Conservation (phyloP, 2,888 invertebrate genomes). For the Hypsopygia costalis region DNA sequence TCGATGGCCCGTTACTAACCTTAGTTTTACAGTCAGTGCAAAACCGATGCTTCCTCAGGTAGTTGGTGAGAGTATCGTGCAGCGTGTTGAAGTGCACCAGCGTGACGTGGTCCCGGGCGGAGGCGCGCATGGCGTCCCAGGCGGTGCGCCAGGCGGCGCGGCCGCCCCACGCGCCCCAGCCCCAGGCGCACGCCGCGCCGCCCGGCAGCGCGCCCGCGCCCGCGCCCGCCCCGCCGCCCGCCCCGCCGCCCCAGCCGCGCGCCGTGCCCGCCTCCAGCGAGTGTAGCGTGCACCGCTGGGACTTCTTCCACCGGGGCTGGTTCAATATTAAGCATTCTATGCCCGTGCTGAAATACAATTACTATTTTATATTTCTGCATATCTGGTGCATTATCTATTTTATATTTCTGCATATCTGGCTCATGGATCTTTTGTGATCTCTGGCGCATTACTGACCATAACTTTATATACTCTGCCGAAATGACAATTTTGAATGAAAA, state of each 20-base stretch:
- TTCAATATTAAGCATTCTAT: conserved; percentile 89
- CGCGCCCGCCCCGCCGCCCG: conserved; percentile 30
- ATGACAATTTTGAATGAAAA: too few relatives aligned
- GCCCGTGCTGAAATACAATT: conserved; percentile 78
- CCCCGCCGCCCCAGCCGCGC: conserved; percentile 87
- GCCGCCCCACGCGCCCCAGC: conserved; percentile 84
- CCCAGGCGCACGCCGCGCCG: conserved; percentile 84
- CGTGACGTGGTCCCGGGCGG: conserved; percentile 91
- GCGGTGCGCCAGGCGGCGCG: conserved; percentile 89
- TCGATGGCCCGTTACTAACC: conserved; percentile 74
- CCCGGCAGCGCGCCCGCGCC: conserved; percentile 82
- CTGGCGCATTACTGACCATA: too few relatives aligned
- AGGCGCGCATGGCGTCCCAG: conserved; percentile 91
- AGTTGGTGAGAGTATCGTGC: conserved; percentile 92
- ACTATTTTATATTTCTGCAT: neutral
- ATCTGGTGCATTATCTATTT: neutral
- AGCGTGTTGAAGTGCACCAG: conserved; percentile 92
- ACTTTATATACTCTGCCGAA: too few relatives aligned
- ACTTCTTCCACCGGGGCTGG: conserved; percentile 93
- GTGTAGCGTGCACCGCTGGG: conserved; percentile 92
- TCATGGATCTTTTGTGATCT: too few relatives aligned
- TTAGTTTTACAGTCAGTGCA: conserved; percentile 96
- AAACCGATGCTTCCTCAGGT: conserved; percentile 95
- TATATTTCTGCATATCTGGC: too few relatives aligned
- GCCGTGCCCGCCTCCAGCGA: conserved; percentile 93